These are phyloP conservation scores for Apostichopus parvimensis DNA, from an alignment of 35 echinoderm and acorn worm species.

Conservation along the genomic window DNA sequence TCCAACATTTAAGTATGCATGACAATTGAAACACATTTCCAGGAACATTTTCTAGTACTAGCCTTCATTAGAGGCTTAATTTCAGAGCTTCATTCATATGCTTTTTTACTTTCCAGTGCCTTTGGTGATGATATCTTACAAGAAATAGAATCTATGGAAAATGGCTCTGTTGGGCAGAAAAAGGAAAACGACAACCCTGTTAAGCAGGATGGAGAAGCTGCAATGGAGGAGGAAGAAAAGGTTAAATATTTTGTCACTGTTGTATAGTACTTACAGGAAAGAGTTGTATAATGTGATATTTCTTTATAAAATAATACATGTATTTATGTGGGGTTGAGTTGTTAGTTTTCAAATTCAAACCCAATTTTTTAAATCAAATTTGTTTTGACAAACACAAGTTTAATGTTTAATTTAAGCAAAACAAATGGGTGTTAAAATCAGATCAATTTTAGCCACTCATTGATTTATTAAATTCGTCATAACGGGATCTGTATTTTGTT, in stretches of 20 bases:
- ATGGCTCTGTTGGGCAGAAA: constrained; percentile 14
- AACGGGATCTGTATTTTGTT: too few relatives aligned
- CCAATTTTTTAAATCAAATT: too few relatives aligned
- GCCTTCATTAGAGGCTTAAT: background rate
- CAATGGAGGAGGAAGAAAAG: constrained; percentile 7
- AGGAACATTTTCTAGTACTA: background rate
- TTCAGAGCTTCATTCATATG: background rate
- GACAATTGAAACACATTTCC: too few relatives aligned
- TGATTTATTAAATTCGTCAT: too few relatives aligned
- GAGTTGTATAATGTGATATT: too few relatives aligned
- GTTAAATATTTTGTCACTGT: background rate
- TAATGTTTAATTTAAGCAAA: too few relatives aligned
- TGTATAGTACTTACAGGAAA: background rate
- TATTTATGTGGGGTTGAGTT: too few relatives aligned
- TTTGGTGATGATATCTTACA: constrained; percentile 35
- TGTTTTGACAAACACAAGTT: too few relatives aligned
- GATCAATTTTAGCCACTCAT: too few relatives aligned
- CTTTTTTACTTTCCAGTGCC: background rate
- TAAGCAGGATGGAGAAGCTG: background rate
- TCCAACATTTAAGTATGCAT: background rate
- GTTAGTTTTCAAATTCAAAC: too few relatives aligned
- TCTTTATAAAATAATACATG: too few relatives aligned
- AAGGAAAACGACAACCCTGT: background rate
- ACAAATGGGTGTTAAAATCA: too few relatives aligned
- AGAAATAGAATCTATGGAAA: constrained; percentile 41